These are phyloP conservation scores for Pangasius larnaudii DNA, from an alignment of 2,797 vertebrate species.

Conservation along the genomic window DNA sequence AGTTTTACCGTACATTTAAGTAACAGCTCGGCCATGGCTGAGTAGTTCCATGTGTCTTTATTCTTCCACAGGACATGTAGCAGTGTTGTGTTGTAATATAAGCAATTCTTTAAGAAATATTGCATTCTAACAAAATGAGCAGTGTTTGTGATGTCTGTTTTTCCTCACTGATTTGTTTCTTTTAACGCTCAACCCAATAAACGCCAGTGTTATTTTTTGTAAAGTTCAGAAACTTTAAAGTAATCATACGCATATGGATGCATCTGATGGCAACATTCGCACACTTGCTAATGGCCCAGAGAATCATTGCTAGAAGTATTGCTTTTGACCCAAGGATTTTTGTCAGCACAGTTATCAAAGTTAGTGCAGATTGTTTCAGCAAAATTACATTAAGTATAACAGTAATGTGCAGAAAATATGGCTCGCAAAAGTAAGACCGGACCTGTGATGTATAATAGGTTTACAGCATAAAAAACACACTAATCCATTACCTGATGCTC, in stretches of 20 bases:
- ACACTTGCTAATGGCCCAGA: not conserved
- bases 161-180: not conserved
- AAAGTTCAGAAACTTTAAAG: not conserved
- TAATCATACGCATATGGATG: not conserved
- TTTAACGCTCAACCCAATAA: not conserved
- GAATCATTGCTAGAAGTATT: not conserved
- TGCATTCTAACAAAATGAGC: not conserved
- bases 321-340: not conserved
- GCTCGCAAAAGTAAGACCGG: not conserved
- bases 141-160: not conserved
- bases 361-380: not conserved
- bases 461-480: not conserved
- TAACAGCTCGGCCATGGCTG: not conserved
- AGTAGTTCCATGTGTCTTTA: not conserved
- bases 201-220: not conserved
- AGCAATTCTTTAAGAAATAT: slow-evolving; percentile 26
- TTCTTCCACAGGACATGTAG: not conserved
- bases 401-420: not conserved
- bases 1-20: not conserved
- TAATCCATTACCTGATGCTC: not conserved
- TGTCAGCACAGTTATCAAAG: not conserved
- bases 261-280: too few species aligned
- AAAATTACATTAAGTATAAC: not conserved
- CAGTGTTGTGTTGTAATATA: slow-evolving; percentile 23
- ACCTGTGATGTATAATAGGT: not conserved